Percentiles rank a stretch among this genome's conserved stretches.
Conservation (phyloP, 2,888 invertebrate genomes). For the Dasysyrphus albostriatus region DNA sequence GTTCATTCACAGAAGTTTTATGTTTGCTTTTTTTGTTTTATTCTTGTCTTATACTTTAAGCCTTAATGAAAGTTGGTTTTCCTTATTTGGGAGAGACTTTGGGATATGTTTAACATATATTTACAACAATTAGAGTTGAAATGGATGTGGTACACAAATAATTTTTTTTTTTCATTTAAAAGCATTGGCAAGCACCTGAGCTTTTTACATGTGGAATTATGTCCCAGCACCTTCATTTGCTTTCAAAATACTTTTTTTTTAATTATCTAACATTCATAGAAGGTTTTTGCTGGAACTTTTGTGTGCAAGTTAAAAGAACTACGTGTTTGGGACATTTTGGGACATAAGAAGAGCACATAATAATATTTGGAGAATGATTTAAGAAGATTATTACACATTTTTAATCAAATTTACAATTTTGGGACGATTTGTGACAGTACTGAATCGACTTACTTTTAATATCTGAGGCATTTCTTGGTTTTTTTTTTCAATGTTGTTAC, state of each 20-base stretch:
- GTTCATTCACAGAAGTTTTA: constrained; percentile 2
- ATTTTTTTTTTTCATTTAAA: background rate
- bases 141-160: background rate
- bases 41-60: background rate
- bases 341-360: no score
- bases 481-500: no score
- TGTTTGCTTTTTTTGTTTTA: background rate
- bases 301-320: no score
- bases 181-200: background rate
- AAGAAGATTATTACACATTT: no score
- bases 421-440: no score
- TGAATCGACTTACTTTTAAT: no score
- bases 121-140: background rate
- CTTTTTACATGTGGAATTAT: background rate
- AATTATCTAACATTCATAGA: background rate
- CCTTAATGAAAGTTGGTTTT: background rate
- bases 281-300: no score
- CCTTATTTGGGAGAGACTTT: background rate
- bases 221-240: background rate
- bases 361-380: no score
- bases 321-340: no score
- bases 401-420: no score
- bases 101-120: background rate
- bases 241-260: background rate
- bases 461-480: no score